A percentile compares a stretch with the other conserved stretches of the same genome.
These are phyloP conservation scores for Catocala nupta DNA, from an alignment of 2,888 invertebrate genomes.

Conservation along the genomic window DNA sequence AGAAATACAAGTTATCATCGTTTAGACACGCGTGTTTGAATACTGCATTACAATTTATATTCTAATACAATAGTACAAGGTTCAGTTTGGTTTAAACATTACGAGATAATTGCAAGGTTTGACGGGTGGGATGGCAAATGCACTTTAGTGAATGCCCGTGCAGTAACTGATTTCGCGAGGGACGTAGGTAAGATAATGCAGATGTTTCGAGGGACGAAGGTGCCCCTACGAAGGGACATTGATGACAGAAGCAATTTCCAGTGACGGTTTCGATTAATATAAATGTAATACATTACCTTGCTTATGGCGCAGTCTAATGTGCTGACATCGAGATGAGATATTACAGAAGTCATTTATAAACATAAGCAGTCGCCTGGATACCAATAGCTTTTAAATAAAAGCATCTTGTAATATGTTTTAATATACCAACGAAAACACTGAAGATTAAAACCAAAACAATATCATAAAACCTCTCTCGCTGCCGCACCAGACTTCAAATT, in stretches of 20 bases:
- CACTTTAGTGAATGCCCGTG: constrained; percentile 82
- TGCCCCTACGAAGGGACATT: constrained; percentile 64
- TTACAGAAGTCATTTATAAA: constrained; percentile 9
- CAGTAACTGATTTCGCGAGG: constrained; percentile 79
- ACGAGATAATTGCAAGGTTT: constrained; percentile 73
- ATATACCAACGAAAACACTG: constrained; percentile 4
- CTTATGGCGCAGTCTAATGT: constrained; percentile 34
- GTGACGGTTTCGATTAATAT: constrained; percentile 82
- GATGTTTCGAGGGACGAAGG: constrained; percentile 72
- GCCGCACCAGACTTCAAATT: constrained; percentile 54
- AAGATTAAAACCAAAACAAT: constrained; percentile 25
- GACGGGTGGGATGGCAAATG: constrained; percentile 79
- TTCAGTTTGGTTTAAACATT: constrained; percentile 45
- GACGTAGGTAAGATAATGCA: constrained; percentile 85
- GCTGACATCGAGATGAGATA: constrained; percentile 16
- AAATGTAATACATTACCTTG: constrained; percentile 65
- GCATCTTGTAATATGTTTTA: neutral
- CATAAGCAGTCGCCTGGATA: neutral
- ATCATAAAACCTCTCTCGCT: constrained; percentile 31
- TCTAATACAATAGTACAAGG: constrained; percentile 43
- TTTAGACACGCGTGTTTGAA: constrained; percentile 61
- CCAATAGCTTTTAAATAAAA: too few relatives aligned
- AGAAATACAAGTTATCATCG: constrained; percentile 73
- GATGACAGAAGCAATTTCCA: constrained; percentile 81
- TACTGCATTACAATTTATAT: constrained; percentile 47